Evolutionary conservation across 2,797 vertebrate genomes (phyloP).

Genomic region (Acridotheres tristis): DNA sequence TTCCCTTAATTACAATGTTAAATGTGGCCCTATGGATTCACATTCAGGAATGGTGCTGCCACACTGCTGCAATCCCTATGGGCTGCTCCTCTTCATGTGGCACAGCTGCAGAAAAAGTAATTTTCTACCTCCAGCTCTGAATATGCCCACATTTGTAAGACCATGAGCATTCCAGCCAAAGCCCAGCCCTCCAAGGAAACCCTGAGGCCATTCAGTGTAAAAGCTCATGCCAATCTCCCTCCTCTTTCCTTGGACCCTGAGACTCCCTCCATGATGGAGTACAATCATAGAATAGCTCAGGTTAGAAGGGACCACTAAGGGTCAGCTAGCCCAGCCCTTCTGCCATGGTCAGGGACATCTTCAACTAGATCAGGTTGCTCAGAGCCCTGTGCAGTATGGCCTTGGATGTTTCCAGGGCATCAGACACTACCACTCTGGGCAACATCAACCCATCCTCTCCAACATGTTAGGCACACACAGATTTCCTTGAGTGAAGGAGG

Average conservation of each 20-base stretch:
- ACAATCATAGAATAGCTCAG: background rate
- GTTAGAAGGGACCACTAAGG: background rate
- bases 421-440: background rate
- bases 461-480: accelerated
- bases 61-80: background rate
- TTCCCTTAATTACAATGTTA: background rate
- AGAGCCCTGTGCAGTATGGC: background rate
- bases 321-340: background rate
- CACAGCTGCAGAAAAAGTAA: background rate
- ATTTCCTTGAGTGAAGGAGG: background rate
- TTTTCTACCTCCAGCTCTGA: background rate
- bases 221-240: background rate
- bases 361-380: background rate
- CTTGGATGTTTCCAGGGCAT: background rate
- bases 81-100: background rate
- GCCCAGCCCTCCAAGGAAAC: background rate
- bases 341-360: background rate
- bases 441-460: background rate
- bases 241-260: background rate
- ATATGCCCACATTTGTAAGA: background rate
- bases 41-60: background rate
- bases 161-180: background rate
- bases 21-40: background rate
- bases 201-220: background rate
- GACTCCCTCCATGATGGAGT: background rate